Evolutionary conservation across 1,140 invertebrate genomes (phyloP), one percentile per base, ranked within the genome.

Genomic region (Ips nitidus): DNA sequence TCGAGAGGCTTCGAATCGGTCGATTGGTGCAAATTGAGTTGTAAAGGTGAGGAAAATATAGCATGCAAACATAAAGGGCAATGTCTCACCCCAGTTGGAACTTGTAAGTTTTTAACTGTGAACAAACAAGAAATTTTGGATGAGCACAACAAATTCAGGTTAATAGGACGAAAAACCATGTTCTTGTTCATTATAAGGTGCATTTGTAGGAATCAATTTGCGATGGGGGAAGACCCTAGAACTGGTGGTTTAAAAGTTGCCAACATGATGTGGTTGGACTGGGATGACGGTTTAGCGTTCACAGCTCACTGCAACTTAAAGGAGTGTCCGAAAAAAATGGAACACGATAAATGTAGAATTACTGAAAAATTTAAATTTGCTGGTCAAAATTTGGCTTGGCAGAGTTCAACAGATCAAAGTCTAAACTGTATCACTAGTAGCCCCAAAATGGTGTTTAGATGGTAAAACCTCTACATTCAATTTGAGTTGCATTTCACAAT

Each of bases 211-310:
- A 52, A 63, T 4, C 2, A 2, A 41, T 63, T 63, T 38, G 61
- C 61, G 22, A 63, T 2, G 3, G 61, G 61, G 4, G 36, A 52
- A 6, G 50, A 50, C 1, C 37, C 36, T 6, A 7, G n/a, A 52
- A 40, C 61, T 2, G 1, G 5, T 3, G 61, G 36, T 1, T 6
- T 63, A n/a, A 36, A 37, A 52, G 61, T 52, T 2, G n/a, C 61
- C 1, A 52, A 63, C 47, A 63, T 63, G 61, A 63, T 63, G 45
- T 45, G 2, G 2, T 7, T 63, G 2, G 3, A 45, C 4, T 63
- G 61, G 61, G 61, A 63, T 40, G 22, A 52, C 4, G 61, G 52
- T 63, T 63, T 63, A 38, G 61, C 61, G 2, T 63, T 63, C 36
- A 4, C 36, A 2, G 43, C 45, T 4, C 38, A 5, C 4, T 63